Evolutionary conservation across 2,113 vertebrate genomes (phyloP).

Genomic region (Phainopepla nitens): DNA sequence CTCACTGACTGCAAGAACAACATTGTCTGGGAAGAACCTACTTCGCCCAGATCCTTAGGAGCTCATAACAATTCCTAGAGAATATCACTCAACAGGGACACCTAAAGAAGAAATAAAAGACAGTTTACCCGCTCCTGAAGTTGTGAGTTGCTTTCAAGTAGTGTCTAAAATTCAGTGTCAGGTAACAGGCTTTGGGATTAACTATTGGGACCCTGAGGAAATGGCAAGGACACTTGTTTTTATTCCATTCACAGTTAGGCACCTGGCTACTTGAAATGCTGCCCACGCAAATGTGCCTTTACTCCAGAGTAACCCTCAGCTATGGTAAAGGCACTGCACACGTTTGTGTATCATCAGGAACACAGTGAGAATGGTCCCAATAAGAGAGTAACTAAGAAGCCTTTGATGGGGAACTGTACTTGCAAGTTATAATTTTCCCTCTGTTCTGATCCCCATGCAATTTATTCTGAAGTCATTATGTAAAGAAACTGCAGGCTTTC

Average conservation of each 20-base stretch:
- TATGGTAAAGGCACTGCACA: not conserved
- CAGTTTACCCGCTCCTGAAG: not conserved
- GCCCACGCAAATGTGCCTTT: rapidly evolving
- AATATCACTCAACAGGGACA: not conserved
- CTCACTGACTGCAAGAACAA: not conserved
- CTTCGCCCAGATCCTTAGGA: not conserved
- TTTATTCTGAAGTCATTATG: constrained; percentile 35
- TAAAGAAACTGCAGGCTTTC: constrained; percentile 37
- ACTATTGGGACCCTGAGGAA: not conserved
- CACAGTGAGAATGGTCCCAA: not conserved
- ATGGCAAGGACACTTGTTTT: not conserved
- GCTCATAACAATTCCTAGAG: not conserved
- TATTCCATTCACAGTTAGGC: not conserved
- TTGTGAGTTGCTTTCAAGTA: not conserved
- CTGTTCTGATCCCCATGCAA: constrained; percentile 12
- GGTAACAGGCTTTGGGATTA: not conserved
- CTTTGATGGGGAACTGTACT: not conserved
- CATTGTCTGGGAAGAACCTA: not conserved
- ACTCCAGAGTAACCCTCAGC: not conserved
- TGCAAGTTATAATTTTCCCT: constrained; percentile 29
- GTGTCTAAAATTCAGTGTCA: not conserved
- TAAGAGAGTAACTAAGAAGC: not conserved
- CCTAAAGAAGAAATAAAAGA: not conserved
- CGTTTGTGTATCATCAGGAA: not conserved
- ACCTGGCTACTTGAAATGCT: not conserved